phyloP scores from a whole-genome alignment of 2,888 invertebrate genomes.

The Platycheirus rosarum region DNA sequence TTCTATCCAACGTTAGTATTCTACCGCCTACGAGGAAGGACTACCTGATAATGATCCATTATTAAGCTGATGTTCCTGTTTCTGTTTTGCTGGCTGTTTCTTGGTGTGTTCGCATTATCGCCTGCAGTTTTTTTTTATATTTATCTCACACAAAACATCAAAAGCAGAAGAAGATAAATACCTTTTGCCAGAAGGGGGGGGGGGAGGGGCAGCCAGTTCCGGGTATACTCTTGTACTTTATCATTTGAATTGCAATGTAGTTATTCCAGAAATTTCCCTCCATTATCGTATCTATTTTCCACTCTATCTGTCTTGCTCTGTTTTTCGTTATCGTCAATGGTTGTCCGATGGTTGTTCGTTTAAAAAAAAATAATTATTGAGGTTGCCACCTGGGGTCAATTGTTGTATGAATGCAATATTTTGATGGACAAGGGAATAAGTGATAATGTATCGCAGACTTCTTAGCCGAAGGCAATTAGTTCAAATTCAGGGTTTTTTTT shows the following conservation, averaged over 20 bases:
- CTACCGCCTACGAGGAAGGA: neutral
- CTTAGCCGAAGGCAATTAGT: too few species aligned
- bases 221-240: slow-evolving; percentile 3
- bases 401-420: too few species aligned
- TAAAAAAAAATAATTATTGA: neutral
- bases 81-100: neutral
- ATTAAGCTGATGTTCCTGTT: slow-evolving; percentile 46
- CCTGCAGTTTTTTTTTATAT: slow-evolving; percentile 11
- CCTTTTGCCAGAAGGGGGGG: neutral
- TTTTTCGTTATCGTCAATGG: slow-evolving; percentile 1
- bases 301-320: slow-evolving; percentile 26
- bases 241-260: slow-evolving; percentile 49
- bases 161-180: neutral
- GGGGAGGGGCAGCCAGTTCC: neutral
- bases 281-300: slow-evolving; percentile 50
- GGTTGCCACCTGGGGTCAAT: neutral
- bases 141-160: neutral
- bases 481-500: too few species aligned
- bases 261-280: slow-evolving; percentile 60
- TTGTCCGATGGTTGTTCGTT: neutral
- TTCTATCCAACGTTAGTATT: neutral
- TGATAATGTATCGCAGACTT: too few species aligned
- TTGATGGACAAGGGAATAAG: too few species aligned
- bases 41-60: slow-evolving; percentile 65
- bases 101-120: slow-evolving; percentile 15